Conservation (phyloP, 2,797 vertebrate species). For the Liasis olivaceus region DNA sequence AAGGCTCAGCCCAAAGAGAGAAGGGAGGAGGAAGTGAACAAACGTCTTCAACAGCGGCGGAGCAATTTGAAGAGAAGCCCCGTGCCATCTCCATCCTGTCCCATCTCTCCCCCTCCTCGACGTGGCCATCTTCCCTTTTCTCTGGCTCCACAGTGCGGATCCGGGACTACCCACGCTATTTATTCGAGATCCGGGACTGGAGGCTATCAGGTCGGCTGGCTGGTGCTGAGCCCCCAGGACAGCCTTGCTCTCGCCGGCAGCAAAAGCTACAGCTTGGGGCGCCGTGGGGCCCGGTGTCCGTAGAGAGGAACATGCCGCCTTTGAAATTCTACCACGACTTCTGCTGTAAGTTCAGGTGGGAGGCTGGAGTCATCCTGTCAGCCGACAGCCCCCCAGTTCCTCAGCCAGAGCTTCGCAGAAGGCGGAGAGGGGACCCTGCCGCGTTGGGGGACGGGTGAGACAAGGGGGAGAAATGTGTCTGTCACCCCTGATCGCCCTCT, state of each 20-base stretch:
- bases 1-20: neutral
- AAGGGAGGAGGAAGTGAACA: neutral
- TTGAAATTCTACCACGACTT: slow-evolving; percentile 98
- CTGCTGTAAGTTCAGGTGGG: slow-evolving; percentile 82
- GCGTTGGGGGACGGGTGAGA: neutral
- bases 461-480: neutral
- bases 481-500: neutral
- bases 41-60: too few species aligned
- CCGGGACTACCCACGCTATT: slow-evolving; percentile 94
- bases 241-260: slow-evolving; percentile 84
- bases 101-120: rapidly evolving
- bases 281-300: slow-evolving; percentile 88
- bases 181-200: slow-evolving; percentile 98
- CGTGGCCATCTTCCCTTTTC: neutral
- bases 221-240: slow-evolving; percentile 90
- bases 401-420: neutral
- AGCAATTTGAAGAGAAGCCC: neutral
- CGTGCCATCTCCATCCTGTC: rapidly evolving
- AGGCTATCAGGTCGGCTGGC: slow-evolving; percentile 87
- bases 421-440: neutral
- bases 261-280: slow-evolving; percentile 84
- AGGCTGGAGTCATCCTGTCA: rapidly evolving
- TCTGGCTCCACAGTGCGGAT: slow-evolving; percentile 83
- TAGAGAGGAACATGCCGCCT: slow-evolving; percentile 94
- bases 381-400: too few species aligned